Base-by-base conservation (phyloP, 2,797 vertebrate genomes). In the Vireo griseus region DNA sequence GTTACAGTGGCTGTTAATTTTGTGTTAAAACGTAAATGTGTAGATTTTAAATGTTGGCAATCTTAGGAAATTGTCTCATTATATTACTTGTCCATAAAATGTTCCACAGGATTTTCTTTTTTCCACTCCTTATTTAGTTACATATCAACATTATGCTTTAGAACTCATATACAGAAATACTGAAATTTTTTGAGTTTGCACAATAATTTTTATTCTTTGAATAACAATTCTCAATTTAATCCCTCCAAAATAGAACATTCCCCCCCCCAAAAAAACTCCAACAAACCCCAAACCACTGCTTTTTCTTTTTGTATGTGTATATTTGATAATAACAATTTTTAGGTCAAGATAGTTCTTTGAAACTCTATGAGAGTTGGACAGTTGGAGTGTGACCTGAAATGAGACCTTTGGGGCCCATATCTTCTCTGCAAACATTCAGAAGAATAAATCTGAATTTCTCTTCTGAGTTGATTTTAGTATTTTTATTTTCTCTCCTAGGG, bases 201-300 rank as follows among this genome's bases (percentile, higher is more conserved):
- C 26, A 57, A 13, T 51, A 16, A 14, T 48, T 80, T 73, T 74
- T 18, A 33, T 42, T 66, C 0, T 13, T n/a, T 55, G 31, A 63
- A 29, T 67, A 37, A 17, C 74, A 74, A 59, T 63, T 80, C 22
- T 55, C 8, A 65, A 6, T 57, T 63, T 28, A 35, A 35, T 50
- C 17, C 18, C 19, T 5, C 5, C 10, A 28, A 54, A 57, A 17
- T 10, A 4, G 2, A 72, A 58, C 28, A 14, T 37, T 5, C 2
- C 11, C 18, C 3, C 18, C 14, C 7, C 10, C 5, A 44, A 25
- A 35, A 6, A 1, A 5, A 4, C 8, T 22, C 19, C 40, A n/a
- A 29, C 8, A 74, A 61, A 10, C 4, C 9, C 20, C 11, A 62
- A 25, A 47, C 1, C 39, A 33, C 11, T 59, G 10, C 8, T 58